phyloP scores from a whole-genome alignment of 2,888 invertebrate genomes.

The Smittia sp. region DNA sequence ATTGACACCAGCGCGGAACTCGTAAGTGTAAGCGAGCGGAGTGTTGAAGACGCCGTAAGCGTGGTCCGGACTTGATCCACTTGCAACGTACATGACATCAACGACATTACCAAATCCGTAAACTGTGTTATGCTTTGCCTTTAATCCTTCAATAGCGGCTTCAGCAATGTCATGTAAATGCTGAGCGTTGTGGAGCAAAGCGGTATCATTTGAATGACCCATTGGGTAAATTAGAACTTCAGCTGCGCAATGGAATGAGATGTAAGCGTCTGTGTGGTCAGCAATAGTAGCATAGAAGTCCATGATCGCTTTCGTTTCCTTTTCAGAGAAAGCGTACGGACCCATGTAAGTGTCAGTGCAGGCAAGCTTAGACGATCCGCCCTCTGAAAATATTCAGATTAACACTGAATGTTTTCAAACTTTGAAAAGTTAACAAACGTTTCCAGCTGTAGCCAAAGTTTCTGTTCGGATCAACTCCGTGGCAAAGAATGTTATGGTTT shows the following conservation, averaged over 20 bases:
- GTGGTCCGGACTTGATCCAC: slow-evolving; percentile 53
- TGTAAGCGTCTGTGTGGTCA: slow-evolving; percentile 54
- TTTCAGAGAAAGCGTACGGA: slow-evolving; percentile 58
- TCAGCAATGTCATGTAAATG: slow-evolving; percentile 52
- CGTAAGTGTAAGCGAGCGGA: slow-evolving; percentile 58
- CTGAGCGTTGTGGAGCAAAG: slow-evolving; percentile 52
- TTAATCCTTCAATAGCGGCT: slow-evolving; percentile 56
- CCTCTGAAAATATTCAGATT: neutral
- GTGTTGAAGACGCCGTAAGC: slow-evolving; percentile 55
- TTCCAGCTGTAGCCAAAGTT: slow-evolving; percentile 51
- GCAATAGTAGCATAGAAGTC: slow-evolving; percentile 54
- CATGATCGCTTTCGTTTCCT: slow-evolving; percentile 56
- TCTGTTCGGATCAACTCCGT: slow-evolving; percentile 51
- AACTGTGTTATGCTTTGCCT: slow-evolving; percentile 54
- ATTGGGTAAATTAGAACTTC: slow-evolving; percentile 62
- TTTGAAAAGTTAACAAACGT: slow-evolving; percentile 33
- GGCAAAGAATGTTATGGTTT: neutral
- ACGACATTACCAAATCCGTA: slow-evolving; percentile 59
- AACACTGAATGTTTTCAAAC: neutral
- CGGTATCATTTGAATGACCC: slow-evolving; percentile 54
- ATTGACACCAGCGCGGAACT: slow-evolving; percentile 64
- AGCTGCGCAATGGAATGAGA: slow-evolving; percentile 65
- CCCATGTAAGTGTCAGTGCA: slow-evolving; percentile 56
- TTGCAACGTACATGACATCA: slow-evolving; percentile 53
- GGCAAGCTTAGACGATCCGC: neutral